A percentile compares a stretch with the other conserved stretches of the same genome.
Conservation (phyloP, 2,888 invertebrate genomes). For the Amiota minor region DNA sequence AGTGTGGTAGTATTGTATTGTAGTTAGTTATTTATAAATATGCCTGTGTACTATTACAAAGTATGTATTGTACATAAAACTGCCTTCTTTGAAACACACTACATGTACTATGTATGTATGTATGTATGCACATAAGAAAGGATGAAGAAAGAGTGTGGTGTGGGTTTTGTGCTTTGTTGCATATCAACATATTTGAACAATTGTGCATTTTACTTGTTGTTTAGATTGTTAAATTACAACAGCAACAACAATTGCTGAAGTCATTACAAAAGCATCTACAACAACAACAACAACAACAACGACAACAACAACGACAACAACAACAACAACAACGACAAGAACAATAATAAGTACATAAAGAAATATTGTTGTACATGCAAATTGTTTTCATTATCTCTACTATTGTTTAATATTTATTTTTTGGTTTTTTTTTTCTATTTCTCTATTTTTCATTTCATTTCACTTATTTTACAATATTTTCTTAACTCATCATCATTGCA, state of each 20-base stretch:
- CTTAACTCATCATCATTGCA: neutral
- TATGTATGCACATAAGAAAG: neutral
- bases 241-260: neutral
- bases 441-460: neutral
- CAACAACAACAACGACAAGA: neutral
- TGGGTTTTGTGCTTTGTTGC: slow-evolving; percentile 5
- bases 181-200: slow-evolving; percentile 14
- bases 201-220: slow-evolving; percentile 11
- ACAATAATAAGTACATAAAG: neutral
- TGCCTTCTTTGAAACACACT: neutral
- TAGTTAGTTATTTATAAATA: neutral
- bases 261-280: neutral
- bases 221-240: neutral
- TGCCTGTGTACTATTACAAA: neutral
- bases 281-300: neutral
- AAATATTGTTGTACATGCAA: slow-evolving; percentile 5
- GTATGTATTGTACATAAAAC: neutral
- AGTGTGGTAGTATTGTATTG: neutral
- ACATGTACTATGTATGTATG: neutral
- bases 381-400: slow-evolving; percentile 14
- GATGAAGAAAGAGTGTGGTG: neutral
- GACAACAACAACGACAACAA: slow-evolving; percentile 8
- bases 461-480: neutral
- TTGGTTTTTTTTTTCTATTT: neutral
- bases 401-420: slow-evolving; percentile 8